phyloP scores from a whole-genome alignment of 2,113 vertebrate species.

The Callipepla squamata region DNA sequence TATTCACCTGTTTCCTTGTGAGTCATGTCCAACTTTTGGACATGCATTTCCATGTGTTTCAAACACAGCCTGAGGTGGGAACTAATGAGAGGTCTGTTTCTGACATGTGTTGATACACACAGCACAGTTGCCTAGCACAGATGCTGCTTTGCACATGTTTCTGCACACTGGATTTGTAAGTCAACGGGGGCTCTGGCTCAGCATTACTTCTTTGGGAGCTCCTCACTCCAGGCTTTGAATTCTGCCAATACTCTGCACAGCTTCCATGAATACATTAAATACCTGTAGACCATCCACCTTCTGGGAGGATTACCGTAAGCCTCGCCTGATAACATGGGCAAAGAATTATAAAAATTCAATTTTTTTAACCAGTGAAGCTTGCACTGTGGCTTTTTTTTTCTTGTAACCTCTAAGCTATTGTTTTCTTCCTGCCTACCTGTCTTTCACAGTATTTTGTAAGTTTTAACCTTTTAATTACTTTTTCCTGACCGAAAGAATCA shows the following conservation, averaged over 20 bases:
- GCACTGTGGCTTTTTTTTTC: not conserved
- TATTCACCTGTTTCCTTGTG: conserved; percentile 19
- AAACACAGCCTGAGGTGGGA: conserved; percentile 19
- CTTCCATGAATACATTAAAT: conserved; percentile 61
- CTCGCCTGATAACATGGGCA: conserved; percentile 15
- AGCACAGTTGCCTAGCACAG: conserved; percentile 5
- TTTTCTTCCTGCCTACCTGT: not conserved
- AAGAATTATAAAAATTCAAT: conserved; percentile 47
- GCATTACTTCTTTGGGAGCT: not conserved
- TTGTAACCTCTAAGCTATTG: not conserved
- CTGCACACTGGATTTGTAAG: not conserved
- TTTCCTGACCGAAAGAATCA: not conserved
- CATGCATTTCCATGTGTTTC: not conserved
- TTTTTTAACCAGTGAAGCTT: conserved; percentile 51
- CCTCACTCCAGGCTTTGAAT: conserved; percentile 15
- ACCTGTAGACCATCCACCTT: conserved; percentile 48
- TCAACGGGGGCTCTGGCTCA: not conserved
- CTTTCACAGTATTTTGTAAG: not conserved
- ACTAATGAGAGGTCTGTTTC: conserved; percentile 1
- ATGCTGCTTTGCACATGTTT: not conserved
- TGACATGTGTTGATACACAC: conserved; percentile 35
- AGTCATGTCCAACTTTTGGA: conserved; percentile 7
- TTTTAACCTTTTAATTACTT: not conserved
- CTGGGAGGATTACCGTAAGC: conserved; percentile 52
- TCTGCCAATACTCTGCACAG: not conserved